Evolutionary conservation across 2,113 vertebrate genomes (phyloP).

Genomic region (Scomber colias): DNA sequence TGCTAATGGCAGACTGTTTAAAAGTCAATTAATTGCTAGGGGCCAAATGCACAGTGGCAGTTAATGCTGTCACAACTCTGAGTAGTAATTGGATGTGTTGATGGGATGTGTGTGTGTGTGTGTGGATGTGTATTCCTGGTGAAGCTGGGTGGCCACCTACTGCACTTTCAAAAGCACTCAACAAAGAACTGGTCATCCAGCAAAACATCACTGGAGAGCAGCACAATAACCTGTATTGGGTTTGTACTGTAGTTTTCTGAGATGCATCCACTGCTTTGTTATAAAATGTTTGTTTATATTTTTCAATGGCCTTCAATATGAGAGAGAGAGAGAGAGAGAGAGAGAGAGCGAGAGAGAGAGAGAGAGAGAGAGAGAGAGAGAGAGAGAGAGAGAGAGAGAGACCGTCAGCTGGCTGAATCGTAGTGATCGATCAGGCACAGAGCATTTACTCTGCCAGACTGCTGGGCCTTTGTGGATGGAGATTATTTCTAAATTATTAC

Average conservation of each 20-base stretch:
- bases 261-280: not conserved
- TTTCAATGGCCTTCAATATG: not conserved
- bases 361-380: not conserved
- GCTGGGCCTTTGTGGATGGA: slow-evolving; percentile 83
- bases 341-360: slow-evolving; percentile 9
- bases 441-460: slow-evolving; percentile 81
- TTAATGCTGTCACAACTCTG: slow-evolving; percentile 76
- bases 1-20: slow-evolving; percentile 80
- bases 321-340: not conserved
- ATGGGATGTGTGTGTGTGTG: slow-evolving; percentile 44
- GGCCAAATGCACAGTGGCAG: slow-evolving; percentile 75
- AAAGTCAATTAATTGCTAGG: slow-evolving; percentile 77
- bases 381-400: slow-evolving; percentile 21
- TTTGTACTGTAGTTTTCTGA: not conserved
- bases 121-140: slow-evolving; percentile 36
- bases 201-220: slow-evolving; percentile 17
- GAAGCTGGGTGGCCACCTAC: slow-evolving; percentile 42
- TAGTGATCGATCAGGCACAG: slow-evolving; percentile 81
- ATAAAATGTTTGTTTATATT: slow-evolving; percentile 11
- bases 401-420: slow-evolving; percentile 77
- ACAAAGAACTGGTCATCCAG: slow-evolving; percentile 6
- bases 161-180: slow-evolving; percentile 20
- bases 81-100: slow-evolving; percentile 73
- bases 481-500: slow-evolving; percentile 88
- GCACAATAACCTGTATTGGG: slow-evolving; percentile 3